Conservation (phyloP, 2,888 invertebrate species). For the Drosophila putrida region DNA sequence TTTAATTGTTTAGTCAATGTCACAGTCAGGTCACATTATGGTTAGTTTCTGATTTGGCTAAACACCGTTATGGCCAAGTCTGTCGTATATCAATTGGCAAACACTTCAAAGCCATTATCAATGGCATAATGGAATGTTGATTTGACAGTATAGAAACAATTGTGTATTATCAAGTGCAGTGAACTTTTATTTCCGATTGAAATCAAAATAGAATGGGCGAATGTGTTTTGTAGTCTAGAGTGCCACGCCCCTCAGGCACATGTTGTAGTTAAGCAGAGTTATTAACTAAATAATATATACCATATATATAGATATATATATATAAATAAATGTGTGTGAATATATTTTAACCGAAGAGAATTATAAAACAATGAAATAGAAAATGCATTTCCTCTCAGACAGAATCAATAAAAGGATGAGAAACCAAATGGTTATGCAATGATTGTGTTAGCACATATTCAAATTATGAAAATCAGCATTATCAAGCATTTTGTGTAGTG, state of each 20-base stretch:
- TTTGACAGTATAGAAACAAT: constrained; percentile 2
- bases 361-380: constrained; percentile 41
- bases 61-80: neutral
- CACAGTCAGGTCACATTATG: neutral
- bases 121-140: constrained; percentile 10
- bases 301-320: constrained; percentile 31
- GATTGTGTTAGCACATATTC: constrained; percentile 35
- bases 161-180: constrained; percentile 18
- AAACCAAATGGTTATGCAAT: constrained; percentile 20
- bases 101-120: constrained; percentile 27
- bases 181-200: constrained; percentile 22
- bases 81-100: constrained; percentile 13
- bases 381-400: constrained; percentile 35
- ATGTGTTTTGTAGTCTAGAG: constrained; percentile 16
- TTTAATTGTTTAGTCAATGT: neutral
- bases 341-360: constrained; percentile 16
- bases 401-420: constrained; percentile 33
- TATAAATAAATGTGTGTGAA: constrained; percentile 18
- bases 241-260: constrained; percentile 39
- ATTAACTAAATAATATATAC: constrained; percentile 52
- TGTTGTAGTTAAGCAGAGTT: constrained; percentile 68
- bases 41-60: constrained; percentile 30
- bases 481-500: constrained; percentile 68
- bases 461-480: constrained; percentile 51
- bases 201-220: constrained; percentile 7